Base-by-base conservation (phyloP, 2,797 vertebrate species). In the Sorex maritimensis region DNA sequence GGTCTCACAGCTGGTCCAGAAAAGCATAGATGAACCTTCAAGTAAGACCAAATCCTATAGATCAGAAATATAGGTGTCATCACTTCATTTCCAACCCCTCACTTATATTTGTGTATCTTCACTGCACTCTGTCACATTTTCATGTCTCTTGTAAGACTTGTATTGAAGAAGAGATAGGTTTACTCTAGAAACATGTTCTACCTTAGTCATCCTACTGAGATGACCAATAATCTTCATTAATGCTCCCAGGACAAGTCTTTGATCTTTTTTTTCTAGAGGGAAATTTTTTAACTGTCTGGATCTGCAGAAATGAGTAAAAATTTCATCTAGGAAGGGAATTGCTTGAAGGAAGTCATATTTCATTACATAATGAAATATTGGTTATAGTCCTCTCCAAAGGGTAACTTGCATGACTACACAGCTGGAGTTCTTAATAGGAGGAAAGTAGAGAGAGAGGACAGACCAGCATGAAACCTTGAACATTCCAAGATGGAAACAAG, bases 341-440 rank as follows among this genome's bases (percentile, higher is more conserved):
- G 30, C 61, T 77, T 77, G 28, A 80, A 91, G 68, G 30, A 86
- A 81, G 38, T 10, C 52, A 86, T 1, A 30, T 65, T 73, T 86
- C 30, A 81, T 92, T 84, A 41, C 30, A 68, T 23, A 74, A 58
- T 91, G 26, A 72, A 93, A 68, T 91, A 73, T 30, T 88, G 85
- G 24, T 41, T 82, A 49, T 26, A 80, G 30, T 23, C 30, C 52
- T 55, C 52, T 55, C 12, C 49, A 0, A n/a, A 77, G 41, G 49
- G 80, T 81, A 90, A 55, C 52, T 44, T 44, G 17, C 52, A 55
- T 14, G 52, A 55, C 52, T 55, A 55, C 52, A 55, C 13, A 55
- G 52, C 1, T 55, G 52, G 52, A 55, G 13, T 14, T 55, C 52
- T 55, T 55, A 55, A 55, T 15, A 15, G 52, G 52, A 17, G 52